Evolutionary conservation across 2,888 invertebrate species (phyloP).

Genomic region (Omphaloscelis lunosa): DNA sequence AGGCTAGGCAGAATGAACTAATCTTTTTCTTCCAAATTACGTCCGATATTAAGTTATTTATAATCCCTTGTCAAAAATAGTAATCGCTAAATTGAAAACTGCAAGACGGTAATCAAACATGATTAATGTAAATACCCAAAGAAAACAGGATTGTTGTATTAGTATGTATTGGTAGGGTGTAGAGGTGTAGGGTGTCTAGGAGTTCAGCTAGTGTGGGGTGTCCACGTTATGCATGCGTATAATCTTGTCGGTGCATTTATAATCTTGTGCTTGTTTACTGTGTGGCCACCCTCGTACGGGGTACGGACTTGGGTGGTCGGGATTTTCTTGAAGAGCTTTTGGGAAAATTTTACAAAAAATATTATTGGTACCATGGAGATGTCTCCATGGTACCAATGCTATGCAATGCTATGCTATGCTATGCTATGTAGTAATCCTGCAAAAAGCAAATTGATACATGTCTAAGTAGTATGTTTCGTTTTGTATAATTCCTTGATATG

Average conservation of each 20-base stretch:
- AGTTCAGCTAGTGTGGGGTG: constrained; percentile 32
- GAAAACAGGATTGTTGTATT: constrained; percentile 68
- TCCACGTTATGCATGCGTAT: constrained; percentile 31
- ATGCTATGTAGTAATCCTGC: too few species aligned
- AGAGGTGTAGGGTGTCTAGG: neutral
- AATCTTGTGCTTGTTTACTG: constrained; percentile 57
- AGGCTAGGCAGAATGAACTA: too few species aligned
- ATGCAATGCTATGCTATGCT: too few species aligned
- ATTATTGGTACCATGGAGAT: too few species aligned
- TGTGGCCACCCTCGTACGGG: constrained; percentile 23
- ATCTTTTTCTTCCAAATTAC: too few species aligned
- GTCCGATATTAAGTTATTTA: too few species aligned
- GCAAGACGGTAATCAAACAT: constrained; percentile 37
- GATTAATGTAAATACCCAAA: constrained; percentile 70
- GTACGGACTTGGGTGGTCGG: constrained; percentile 33
- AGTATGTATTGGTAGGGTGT: constrained; percentile 54
- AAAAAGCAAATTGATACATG: too few species aligned
- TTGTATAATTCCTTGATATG: too few species aligned
- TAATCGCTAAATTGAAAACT: constrained; percentile 47
- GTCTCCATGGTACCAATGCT: too few species aligned
- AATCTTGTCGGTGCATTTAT: constrained; percentile 69
- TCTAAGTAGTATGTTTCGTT: too few species aligned
- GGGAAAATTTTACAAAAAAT: neutral
- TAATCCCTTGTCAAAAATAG: neutral
- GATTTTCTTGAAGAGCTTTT: neutral